phyloP scores from a whole-genome alignment of 2,113 vertebrate species.

The Lepus europaeus region DNA sequence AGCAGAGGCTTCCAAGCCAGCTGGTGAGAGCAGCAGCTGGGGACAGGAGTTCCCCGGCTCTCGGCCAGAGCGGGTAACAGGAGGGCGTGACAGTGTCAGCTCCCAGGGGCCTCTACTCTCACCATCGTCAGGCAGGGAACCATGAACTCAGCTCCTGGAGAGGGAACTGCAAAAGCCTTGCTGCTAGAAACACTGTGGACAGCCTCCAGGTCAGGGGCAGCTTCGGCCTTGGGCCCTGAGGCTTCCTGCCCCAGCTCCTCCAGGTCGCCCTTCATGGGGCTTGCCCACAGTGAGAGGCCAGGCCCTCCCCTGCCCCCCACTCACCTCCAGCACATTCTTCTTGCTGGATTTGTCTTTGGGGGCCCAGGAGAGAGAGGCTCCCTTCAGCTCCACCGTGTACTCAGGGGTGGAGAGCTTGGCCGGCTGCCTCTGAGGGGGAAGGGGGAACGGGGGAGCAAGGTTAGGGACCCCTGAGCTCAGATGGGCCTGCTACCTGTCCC shows the following conservation, averaged over 20 bases:
- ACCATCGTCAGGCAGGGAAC: background rate
- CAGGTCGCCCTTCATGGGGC: background rate
- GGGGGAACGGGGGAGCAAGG: fast-evolving
- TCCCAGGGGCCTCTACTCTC: background rate
- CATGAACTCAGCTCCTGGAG: background rate
- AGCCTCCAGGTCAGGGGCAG: background rate
- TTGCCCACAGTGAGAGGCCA: background rate
- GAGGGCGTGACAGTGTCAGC: background rate
- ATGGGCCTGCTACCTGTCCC: background rate
- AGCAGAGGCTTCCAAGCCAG: background rate
- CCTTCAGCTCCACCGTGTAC: constrained; percentile 92
- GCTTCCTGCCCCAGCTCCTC: background rate
- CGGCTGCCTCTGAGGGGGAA: constrained; percentile 89
- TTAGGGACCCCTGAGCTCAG: background rate
- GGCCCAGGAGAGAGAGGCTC: constrained; percentile 92
- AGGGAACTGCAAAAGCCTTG: background rate
- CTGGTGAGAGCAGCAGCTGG: background rate
- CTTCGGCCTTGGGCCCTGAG: background rate
- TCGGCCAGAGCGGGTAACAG: background rate
- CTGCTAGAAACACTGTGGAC: background rate
- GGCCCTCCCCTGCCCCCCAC: background rate
- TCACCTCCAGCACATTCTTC: constrained; percentile 96
- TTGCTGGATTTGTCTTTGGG: constrained; percentile 97
- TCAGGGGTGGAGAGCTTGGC: constrained; percentile 93
- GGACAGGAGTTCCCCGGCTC: background rate